These are phyloP conservation scores for Poecilia velifera DNA, from an alignment of 2,797 vertebrate species.

Conservation along the genomic window DNA sequence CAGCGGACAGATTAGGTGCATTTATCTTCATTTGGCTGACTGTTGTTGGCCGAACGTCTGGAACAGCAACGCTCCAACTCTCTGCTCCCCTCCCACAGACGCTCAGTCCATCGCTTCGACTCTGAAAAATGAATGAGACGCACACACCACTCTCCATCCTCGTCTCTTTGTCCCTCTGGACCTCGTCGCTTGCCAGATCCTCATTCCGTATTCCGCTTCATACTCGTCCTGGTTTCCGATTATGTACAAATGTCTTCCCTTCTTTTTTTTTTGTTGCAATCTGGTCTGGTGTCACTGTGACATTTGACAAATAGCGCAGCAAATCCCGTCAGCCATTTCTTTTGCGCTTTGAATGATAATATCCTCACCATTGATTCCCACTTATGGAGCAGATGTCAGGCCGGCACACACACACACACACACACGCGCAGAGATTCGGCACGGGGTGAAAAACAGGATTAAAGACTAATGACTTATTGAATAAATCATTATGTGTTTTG, in stretches of 20 bases:
- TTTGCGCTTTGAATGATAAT: constrained; percentile 48
- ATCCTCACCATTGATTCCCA: constrained; percentile 42
- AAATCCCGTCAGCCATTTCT: constrained; percentile 39
- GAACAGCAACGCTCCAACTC: constrained; percentile 58
- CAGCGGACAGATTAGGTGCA: constrained; percentile 67
- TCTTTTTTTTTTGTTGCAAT: constrained; percentile 50
- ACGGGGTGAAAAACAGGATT: constrained; percentile 23
- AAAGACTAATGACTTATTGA: constrained; percentile 68
- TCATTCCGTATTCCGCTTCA: constrained; percentile 53
- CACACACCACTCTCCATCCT: constrained; percentile 13
- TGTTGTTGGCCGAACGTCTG: constrained; percentile 52
- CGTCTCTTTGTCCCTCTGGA: constrained; percentile 15
- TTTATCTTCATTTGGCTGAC: constrained; percentile 77
- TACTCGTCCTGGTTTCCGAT: constrained; percentile 37
- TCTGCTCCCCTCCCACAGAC: constrained; percentile 21
- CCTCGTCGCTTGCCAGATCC: constrained; percentile 19
- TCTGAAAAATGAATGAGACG: constrained; percentile 44
- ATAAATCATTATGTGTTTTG: constrained; percentile 56
- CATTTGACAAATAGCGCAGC: constrained; percentile 66
- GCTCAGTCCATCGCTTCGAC: constrained; percentile 39
- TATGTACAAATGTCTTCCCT: constrained; percentile 48
- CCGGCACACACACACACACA: neutral
- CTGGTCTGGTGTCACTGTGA: constrained; percentile 56
- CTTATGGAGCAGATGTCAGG: constrained; percentile 41
- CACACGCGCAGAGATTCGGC: neutral